Evolutionary conservation across 2,888 invertebrate genomes (phyloP).

Genomic region (Macropis europaea): DNA sequence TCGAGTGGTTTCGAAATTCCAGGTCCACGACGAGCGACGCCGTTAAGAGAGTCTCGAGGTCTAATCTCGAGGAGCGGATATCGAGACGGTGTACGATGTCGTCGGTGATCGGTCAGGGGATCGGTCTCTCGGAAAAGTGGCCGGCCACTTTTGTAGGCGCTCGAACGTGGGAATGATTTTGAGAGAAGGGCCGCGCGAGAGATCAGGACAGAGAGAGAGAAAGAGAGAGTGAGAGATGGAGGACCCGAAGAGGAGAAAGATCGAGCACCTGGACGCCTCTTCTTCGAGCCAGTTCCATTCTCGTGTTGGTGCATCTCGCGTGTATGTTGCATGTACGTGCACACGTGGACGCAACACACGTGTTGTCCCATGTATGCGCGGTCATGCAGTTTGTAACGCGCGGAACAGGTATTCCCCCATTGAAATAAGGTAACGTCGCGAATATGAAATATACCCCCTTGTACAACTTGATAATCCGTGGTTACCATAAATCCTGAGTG

Average conservation of each 20-base stretch:
- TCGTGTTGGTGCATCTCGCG: constrained; percentile 48
- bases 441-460: constrained; percentile 79
- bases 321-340: constrained; percentile 40
- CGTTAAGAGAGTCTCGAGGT: constrained; percentile 53
- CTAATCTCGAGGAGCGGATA: constrained; percentile 66
- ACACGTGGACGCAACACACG: constrained; percentile 53
- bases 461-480: constrained; percentile 80
- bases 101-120: constrained; percentile 64
- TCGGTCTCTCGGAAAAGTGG: constrained; percentile 66
- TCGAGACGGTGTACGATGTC: constrained; percentile 65
- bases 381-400: constrained; percentile 68
- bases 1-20: constrained; percentile 63
- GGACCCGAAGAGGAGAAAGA: constrained; percentile 29
- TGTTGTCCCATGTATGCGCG: constrained; percentile 61
- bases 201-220: constrained; percentile 25
- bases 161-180: constrained; percentile 70
- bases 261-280: constrained; percentile 58
- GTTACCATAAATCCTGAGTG: constrained; percentile 80
- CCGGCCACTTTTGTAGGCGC: constrained; percentile 59
- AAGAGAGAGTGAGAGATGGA: constrained; percentile 16
- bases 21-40: constrained; percentile 54
- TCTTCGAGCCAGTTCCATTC: constrained; percentile 57
- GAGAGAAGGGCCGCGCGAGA: constrained; percentile 50
- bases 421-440: constrained; percentile 78
- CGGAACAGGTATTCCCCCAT: constrained; percentile 77